These are phyloP conservation scores for Pammene fasciana DNA, from an alignment of 2,888 invertebrate species.

Conservation along the genomic window DNA sequence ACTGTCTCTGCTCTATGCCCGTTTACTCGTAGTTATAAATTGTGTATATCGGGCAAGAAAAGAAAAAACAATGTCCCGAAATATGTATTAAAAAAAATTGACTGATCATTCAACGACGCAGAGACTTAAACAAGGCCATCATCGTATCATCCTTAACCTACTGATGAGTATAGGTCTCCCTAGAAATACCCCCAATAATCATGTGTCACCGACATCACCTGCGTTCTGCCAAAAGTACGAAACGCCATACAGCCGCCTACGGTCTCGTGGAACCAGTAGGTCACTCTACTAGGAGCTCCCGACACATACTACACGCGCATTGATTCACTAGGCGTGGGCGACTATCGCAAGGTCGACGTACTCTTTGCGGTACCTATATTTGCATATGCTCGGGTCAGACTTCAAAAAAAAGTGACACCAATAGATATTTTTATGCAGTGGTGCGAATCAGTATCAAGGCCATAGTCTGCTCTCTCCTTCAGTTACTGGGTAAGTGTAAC, in stretches of 20 bases:
- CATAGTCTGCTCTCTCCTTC: conserved; percentile 72
- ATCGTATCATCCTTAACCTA: no score
- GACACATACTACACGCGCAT: conserved; percentile 51
- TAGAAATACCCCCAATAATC: conserved; percentile 23
- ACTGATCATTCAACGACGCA: no score
- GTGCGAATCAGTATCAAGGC: conserved; percentile 80
- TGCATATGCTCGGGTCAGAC: conserved; percentile 74
- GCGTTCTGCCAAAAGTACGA: conserved; percentile 35
- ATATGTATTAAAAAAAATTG: no score
- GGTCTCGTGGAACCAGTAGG: conserved; percentile 41
- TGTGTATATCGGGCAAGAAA: no score
- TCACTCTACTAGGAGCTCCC: conserved; percentile 68
- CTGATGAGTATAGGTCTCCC: no score
- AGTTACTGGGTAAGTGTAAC: conserved; percentile 82
- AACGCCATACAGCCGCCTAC: conserved; percentile 30
- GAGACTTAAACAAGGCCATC: no score
- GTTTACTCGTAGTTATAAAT: no score
- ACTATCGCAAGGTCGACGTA: conserved; percentile 75
- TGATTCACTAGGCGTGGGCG: conserved; percentile 64
- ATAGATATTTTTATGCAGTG: conserved; percentile 62
- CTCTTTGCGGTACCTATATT: conserved; percentile 80
- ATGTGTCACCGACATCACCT: conserved; percentile 55
- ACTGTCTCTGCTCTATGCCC: no score
- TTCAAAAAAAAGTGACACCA: conserved; percentile 74
- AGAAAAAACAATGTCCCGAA: no score